phyloP scores from a whole-genome alignment of 1,140 invertebrate species.

The Drosophila hydei region DNA sequence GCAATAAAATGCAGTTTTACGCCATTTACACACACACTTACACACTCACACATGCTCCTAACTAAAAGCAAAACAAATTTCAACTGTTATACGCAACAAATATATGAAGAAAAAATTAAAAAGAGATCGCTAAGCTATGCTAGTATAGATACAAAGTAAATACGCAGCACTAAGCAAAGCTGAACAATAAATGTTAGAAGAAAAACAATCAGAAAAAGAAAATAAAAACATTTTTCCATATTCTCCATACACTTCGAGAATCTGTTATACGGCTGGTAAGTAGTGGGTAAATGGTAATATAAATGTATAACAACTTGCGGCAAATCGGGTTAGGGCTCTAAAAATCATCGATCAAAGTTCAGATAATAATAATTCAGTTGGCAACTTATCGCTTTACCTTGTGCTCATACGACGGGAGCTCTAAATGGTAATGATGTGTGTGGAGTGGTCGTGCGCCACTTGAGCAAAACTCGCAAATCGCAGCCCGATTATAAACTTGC shows the following conservation, averaged over 20 bases:
- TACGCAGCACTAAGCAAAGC: slow-evolving; percentile 54
- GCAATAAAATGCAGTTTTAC: slow-evolving; percentile 44
- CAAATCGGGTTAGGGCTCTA: slow-evolving; percentile 34
- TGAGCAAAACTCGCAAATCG: slow-evolving; percentile 45
- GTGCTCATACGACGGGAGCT: slow-evolving; percentile 23
- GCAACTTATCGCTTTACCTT: slow-evolving; percentile 32
- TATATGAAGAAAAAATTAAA: slow-evolving; percentile 11
- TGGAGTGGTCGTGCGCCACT: slow-evolving; percentile 45
- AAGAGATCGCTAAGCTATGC: slow-evolving; percentile 25
- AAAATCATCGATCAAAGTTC: slow-evolving; percentile 67
- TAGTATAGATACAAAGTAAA: slow-evolving; percentile 5
- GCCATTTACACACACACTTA: slow-evolving; percentile 20
- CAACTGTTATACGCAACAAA: slow-evolving; percentile 60
- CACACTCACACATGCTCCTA: slow-evolving; percentile 5
- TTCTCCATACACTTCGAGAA: slow-evolving; percentile 34
- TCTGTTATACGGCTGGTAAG: slow-evolving; percentile 24
- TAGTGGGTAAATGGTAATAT: not conserved
- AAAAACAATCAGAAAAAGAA: slow-evolving; percentile 27
- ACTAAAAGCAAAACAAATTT: slow-evolving; percentile 21
- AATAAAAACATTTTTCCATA: slow-evolving; percentile 53
- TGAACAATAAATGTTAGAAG: slow-evolving; percentile 76
- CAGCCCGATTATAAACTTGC: slow-evolving; percentile 36
- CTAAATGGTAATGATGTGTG: slow-evolving; percentile 8
- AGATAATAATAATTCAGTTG: slow-evolving; percentile 38
- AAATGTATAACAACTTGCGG: not conserved